Conservation (phyloP, 2,888 invertebrate genomes). For the Bellardia bayeri region DNA sequence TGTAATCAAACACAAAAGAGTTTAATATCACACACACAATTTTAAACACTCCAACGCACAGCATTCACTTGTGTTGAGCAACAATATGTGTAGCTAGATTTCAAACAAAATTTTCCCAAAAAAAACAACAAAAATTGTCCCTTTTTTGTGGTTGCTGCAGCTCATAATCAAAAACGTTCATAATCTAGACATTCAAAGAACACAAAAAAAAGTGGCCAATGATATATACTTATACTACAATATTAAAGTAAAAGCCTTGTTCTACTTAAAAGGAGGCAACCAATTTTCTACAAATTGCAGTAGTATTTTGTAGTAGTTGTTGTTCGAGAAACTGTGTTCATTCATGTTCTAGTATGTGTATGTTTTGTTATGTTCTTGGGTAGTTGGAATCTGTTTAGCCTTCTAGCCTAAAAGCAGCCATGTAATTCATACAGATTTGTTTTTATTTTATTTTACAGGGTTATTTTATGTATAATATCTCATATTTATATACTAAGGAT, state of each 20-base stretch:
- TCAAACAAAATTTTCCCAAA: neutral
- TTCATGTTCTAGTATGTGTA: neutral
- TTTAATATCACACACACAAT: slow-evolving; percentile 48
- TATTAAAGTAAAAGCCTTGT: slow-evolving; percentile 68
- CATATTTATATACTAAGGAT: slow-evolving; percentile 6
- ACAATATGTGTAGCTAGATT: neutral
- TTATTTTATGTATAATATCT: slow-evolving; percentile 19
- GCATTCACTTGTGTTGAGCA: neutral
- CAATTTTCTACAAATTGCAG: slow-evolving; percentile 53
- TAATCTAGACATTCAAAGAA: slow-evolving; percentile 57
- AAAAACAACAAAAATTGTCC: slow-evolving; percentile 1
- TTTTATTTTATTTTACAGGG: neutral
- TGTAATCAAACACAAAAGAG: slow-evolving; percentile 41
- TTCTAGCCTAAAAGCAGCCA: slow-evolving; percentile 44
- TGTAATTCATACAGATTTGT: slow-evolving; percentile 6
- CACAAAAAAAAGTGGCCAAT: slow-evolving; percentile 55
- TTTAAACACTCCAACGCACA: slow-evolving; percentile 52
- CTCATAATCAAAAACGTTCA: slow-evolving; percentile 33
- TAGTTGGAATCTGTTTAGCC: slow-evolving; percentile 52
- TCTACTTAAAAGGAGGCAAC: slow-evolving; percentile 69
- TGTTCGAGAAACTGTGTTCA: slow-evolving; percentile 7
- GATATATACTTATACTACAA: slow-evolving; percentile 21
- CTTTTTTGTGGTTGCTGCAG: neutral
- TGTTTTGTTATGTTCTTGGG: slow-evolving; percentile 30
- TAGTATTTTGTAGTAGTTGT: slow-evolving; percentile 39